Conservation (phyloP, 2,797 vertebrate genomes). For the Tinamus major region DNA sequence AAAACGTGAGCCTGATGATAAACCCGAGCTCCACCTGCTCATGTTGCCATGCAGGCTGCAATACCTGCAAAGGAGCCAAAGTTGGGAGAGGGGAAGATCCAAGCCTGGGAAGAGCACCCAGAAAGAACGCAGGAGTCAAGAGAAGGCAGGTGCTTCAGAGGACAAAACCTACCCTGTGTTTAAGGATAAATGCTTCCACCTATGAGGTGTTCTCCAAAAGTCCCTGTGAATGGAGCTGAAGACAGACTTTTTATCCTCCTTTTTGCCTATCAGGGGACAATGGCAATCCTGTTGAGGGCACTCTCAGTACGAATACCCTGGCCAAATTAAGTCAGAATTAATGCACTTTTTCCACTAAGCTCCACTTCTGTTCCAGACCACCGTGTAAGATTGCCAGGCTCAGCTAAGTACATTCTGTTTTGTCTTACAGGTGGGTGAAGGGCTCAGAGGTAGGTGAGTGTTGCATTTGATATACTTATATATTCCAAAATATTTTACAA, state of each 20-base stretch:
- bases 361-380: neutral
- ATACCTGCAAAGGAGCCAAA: neutral
- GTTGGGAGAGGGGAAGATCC: neutral
- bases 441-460: neutral
- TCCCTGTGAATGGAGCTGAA: neutral
- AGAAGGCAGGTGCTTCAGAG: neutral
- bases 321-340: neutral
- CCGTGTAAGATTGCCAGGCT: neutral
- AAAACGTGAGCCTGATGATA: neutral
- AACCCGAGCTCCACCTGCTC: neutral
- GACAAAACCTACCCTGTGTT: neutral
- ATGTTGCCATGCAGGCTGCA: neutral
- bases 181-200: neutral
- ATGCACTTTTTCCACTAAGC: neutral
- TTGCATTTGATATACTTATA: neutral
- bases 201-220: neutral
- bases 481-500: neutral
- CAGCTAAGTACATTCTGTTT: neutral
- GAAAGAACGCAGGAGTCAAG: neutral
- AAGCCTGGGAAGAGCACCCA: neutral
- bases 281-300: fast-evolving
- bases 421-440: neutral
- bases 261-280: neutral
- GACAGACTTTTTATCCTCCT: fast-evolving
- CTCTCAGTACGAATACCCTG: neutral